A percentile compares a stretch with the other conserved stretches of the same genome.
Evolutionary conservation across 1,140 invertebrate species (phyloP).

Genomic region (Copidosoma floridanum): DNA sequence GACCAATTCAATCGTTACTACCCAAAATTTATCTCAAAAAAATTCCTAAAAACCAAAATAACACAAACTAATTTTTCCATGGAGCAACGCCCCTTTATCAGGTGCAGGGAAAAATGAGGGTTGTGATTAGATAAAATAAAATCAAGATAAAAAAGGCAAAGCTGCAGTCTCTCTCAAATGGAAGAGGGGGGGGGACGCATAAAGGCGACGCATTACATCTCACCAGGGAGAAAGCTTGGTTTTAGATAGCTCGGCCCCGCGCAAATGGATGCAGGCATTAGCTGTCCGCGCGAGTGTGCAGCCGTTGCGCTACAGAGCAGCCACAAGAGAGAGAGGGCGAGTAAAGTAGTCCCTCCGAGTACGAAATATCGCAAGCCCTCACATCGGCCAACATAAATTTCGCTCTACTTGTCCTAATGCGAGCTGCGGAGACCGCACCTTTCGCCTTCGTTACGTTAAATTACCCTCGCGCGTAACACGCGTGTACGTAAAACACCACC

Average conservation of each 20-base stretch:
- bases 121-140: no score
- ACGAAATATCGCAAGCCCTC: slow-evolving; percentile 40
- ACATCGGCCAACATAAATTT: slow-evolving; percentile 49
- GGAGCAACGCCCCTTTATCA: no score
- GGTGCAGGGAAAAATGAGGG: no score
- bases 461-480: no score
- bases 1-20: not conserved
- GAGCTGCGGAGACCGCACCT: slow-evolving; percentile 37
- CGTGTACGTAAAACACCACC: no score
- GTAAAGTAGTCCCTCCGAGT: slow-evolving; percentile 25
- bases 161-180: slow-evolving; percentile 10
- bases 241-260: slow-evolving; percentile 34
- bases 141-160: no score
- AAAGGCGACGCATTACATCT: no score
- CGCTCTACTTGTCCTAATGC: slow-evolving; percentile 44
- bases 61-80: not conserved
- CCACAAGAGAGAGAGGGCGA: slow-evolving; percentile 47
- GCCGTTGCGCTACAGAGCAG: no score
- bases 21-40: not conserved
- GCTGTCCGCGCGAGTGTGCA: no score
- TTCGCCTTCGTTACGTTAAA: no score
- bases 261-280: slow-evolving; percentile 48
- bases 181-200: no score
- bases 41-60: not conserved
- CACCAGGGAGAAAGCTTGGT: no score